phyloP scores from a whole-genome alignment of 2,888 invertebrate genomes.

The Oscheius myriophilus region DNA sequence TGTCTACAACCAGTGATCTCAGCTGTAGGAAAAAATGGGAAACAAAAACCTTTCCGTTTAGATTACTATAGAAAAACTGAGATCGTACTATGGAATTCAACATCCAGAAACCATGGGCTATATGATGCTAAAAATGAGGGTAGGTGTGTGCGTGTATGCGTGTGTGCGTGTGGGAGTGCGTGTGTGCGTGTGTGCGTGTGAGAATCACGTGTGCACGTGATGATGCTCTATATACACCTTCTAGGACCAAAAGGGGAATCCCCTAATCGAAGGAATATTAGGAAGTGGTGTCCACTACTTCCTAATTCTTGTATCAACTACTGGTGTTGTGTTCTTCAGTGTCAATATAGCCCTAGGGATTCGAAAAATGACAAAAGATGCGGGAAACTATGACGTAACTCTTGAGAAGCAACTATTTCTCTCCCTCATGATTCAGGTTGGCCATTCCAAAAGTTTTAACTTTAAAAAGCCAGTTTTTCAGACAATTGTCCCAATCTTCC shows the following conservation, averaged over 20 bases:
- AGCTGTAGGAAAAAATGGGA: no score
- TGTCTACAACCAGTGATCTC: slow-evolving; percentile 1
- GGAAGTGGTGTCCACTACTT: slow-evolving; percentile 5
- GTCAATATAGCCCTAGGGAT: slow-evolving; percentile 1
- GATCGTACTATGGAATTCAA: no score
- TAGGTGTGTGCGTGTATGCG: no score
- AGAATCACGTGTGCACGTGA: no score
- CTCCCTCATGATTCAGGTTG: slow-evolving; percentile 9
- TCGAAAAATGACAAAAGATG: neutral
- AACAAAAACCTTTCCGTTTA: no score
- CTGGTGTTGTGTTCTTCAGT: slow-evolving; percentile 10
- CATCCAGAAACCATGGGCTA: no score
- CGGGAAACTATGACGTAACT: neutral
- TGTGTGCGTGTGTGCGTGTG: no score
- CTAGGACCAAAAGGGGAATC: slow-evolving; percentile 7
- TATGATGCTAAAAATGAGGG: no score
- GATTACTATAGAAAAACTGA: no score
- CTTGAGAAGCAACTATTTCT: slow-evolving; percentile 8
- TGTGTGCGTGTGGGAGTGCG: no score
- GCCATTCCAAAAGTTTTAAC: neutral
- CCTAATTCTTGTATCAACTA: neutral
- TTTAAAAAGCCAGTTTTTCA: neutral
- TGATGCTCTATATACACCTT: neutral
- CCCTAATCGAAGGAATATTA: slow-evolving; percentile 3
- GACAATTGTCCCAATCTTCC: slow-evolving; percentile 6